Evolutionary conservation across 2,888 invertebrate genomes (phyloP).

Genomic region (Scrobipalpa costella): DNA sequence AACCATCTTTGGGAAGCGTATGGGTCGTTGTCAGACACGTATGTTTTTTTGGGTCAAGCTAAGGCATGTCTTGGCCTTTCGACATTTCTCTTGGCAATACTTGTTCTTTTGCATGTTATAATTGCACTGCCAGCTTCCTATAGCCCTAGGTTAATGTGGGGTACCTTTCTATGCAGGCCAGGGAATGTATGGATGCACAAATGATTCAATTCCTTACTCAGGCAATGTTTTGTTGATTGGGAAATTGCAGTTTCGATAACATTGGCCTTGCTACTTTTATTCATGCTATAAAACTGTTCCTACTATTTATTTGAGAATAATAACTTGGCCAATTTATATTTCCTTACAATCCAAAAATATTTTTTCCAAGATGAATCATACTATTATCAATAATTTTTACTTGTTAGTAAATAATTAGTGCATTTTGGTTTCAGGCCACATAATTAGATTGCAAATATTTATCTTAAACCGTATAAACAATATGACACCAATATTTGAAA

Average conservation of each 20-base stretch:
- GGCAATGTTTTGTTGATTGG: constrained; percentile 6
- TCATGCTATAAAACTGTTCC: background rate
- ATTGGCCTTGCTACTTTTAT: constrained; percentile 8
- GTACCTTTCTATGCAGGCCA: background rate
- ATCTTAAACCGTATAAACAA: background rate
- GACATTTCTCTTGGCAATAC: constrained; percentile 43
- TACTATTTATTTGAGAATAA: background rate
- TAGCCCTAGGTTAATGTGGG: background rate
- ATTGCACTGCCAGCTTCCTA: constrained; percentile 1
- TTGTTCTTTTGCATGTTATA: constrained; percentile 13
- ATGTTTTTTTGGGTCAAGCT: constrained; percentile 35
- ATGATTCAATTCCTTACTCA: constrained; percentile 12
- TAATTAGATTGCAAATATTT: background rate
- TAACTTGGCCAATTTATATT: background rate
- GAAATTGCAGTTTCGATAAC: constrained; percentile 19
- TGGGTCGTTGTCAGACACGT: constrained; percentile 14
- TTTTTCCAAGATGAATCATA: background rate
- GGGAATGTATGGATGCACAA: background rate
- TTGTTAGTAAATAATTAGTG: background rate
- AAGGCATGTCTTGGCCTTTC: constrained; percentile 39
- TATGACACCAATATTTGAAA: background rate
- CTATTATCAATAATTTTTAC: background rate
- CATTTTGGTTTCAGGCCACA: background rate
- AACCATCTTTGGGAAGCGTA: background rate
- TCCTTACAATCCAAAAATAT: background rate